Base-by-base conservation (phyloP, 2,888 invertebrate species). In the Meandrusa payeni region DNA sequence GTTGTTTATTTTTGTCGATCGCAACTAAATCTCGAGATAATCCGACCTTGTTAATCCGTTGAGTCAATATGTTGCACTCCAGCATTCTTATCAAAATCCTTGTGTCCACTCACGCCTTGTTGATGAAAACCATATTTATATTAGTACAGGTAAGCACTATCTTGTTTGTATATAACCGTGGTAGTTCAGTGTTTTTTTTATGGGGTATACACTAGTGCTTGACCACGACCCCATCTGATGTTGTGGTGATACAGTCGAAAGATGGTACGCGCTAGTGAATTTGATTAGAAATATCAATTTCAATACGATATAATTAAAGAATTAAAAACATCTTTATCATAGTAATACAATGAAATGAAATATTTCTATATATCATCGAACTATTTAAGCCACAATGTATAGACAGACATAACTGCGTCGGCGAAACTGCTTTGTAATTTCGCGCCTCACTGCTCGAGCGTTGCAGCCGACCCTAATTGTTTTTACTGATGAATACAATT, bases 21-120 rank as follows among this genome's bases (percentile, higher is more conserved):
- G 10, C 17, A 31, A 10, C 31, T 20, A 17, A 17, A 29, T 29
- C 29, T 29, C 9, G 5, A 29, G 29, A 29, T 29, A 29, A 9
- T 7, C 7, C 2, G 12, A 29, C 5, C 13, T 3, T 7, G 13
- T n/a, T 5, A 13, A 7, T 1, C 13, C 12, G 11, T 13, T 28
- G 12, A n/a, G 5, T 7, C 29, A 29, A 29, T 13, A 15, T 29
- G 5, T 13, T 15, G 15, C 5, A n/a, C 5, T 17, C 9, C 7
- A 7, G 7, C 15, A 5, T 17, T 29, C 29, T 29, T 15, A 17
- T 13, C n/a, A 13, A n/a, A n/a, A n/a, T n/a, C n/a, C n/a, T n/a
- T n/a, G n/a, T n/a, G n/a, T n/a, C n/a, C n/a, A n/a, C n/a, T n/a
- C n/a, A n/a, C n/a, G n/a, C 1, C 2, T 12, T n/a, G 12, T 11